Conservation (phyloP, 2,113 vertebrate species). For the Aspiorhynchus laticeps region DNA sequence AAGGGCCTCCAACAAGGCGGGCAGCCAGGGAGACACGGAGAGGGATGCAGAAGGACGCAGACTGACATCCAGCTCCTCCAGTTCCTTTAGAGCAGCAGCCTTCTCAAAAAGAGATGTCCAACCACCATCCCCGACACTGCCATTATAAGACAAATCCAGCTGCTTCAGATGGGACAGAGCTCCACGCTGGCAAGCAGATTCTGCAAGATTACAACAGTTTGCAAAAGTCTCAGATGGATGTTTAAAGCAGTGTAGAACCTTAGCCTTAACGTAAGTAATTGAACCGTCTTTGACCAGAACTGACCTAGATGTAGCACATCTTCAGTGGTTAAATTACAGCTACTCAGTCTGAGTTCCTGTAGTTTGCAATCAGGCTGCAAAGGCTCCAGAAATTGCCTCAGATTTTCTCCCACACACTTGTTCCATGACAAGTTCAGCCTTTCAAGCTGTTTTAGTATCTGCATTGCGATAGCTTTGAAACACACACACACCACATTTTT, state of each 20-base stretch:
- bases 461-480: slow-evolving; percentile 76
- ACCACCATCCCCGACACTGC: slow-evolving; percentile 70
- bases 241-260: not conserved
- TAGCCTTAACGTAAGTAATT: not conserved
- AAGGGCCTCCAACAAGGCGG: slow-evolving; percentile 73
- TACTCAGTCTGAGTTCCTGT: slow-evolving; percentile 83
- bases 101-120: slow-evolving; percentile 78
- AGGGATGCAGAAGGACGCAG: slow-evolving; percentile 70
- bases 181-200: slow-evolving; percentile 63
- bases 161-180: slow-evolving; percentile 71
- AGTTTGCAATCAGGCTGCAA: slow-evolving; percentile 74
- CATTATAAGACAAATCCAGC: slow-evolving; percentile 86
- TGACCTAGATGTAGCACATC: slow-evolving; percentile 83
- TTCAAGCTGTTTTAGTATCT: slow-evolving; percentile 78
- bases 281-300: not conserved
- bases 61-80: slow-evolving; percentile 83
- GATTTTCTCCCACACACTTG: slow-evolving; percentile 85
- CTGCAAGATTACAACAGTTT: slow-evolving; percentile 66
- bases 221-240: not conserved
- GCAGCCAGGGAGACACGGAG: slow-evolving; percentile 77
- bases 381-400: slow-evolving; percentile 78
- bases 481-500: slow-evolving; percentile 22
- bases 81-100: slow-evolving; percentile 71
- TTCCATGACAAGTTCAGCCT: slow-evolving; percentile 87
- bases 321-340: slow-evolving; percentile 83